phyloP scores from a whole-genome alignment of 2,797 vertebrate genomes.

The Pachyuromys duprasi region DNA sequence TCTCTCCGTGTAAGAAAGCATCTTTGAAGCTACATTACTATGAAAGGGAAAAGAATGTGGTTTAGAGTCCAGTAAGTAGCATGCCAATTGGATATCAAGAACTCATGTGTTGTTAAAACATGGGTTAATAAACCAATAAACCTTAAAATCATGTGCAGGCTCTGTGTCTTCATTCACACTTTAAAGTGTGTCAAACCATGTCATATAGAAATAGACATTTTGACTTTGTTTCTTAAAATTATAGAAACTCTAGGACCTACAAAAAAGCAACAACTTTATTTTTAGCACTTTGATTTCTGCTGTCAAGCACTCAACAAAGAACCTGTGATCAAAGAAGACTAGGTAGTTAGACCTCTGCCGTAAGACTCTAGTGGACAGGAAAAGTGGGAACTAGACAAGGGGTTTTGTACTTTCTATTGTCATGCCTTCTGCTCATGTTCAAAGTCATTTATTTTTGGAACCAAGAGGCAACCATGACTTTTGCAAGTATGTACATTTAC shows the following conservation, averaged over 20 bases:
- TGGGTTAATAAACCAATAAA: neutral
- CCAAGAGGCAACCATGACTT: conserved; percentile 20
- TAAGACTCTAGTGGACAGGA: neutral
- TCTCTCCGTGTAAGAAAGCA: neutral
- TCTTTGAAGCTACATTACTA: neutral
- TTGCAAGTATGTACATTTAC: conserved; percentile 33
- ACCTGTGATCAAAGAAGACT: neutral
- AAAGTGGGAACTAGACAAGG: neutral
- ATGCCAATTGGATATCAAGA: neutral
- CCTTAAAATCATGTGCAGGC: neutral
- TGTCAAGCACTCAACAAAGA: neutral
- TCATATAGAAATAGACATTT: neutral
- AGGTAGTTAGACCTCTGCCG: neutral
- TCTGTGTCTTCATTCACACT: neutral
- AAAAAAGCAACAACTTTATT: neutral
- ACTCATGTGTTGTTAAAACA: neutral
- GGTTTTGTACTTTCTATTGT: neutral
- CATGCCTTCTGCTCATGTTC: neutral
- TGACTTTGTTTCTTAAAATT: neutral
- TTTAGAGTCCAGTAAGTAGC: neutral
- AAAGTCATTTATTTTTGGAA: conserved; percentile 18
- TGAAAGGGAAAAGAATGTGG: neutral
- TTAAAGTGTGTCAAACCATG: neutral
- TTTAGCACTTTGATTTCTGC: neutral
- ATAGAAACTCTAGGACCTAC: neutral